A percentile compares a stretch with the other conserved stretches of the same genome.
phyloP scores from a whole-genome alignment of 2,888 invertebrate genomes.

The Petrophora chlorosata region DNA sequence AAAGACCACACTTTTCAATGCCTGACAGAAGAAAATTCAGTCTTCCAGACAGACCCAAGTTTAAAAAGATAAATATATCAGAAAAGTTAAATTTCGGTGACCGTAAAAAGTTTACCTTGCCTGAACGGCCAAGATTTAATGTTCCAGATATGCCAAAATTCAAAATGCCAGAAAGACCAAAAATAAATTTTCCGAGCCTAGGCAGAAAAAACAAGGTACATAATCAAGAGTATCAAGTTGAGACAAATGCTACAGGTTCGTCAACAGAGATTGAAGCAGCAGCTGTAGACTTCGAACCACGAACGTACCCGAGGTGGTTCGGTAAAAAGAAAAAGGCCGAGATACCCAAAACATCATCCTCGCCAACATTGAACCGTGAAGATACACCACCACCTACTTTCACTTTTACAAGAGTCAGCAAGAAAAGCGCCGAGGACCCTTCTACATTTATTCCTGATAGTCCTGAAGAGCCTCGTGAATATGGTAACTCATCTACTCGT shows the following conservation, averaged over 20 bases:
- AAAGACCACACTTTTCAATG: constrained; percentile 82
- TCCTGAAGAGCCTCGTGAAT: constrained; percentile 72
- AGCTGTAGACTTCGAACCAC: constrained; percentile 88
- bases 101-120: constrained; percentile 85
- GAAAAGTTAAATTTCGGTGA: constrained; percentile 82
- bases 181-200: constrained; percentile 86
- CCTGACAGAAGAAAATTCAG: constrained; percentile 86
- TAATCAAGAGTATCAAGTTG: constrained; percentile 59
- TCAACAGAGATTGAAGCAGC: constrained; percentile 69
- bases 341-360: constrained; percentile 78
- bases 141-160: constrained; percentile 83
- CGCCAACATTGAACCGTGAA: constrained; percentile 78
- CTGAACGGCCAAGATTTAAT: constrained; percentile 82
- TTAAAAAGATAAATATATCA: constrained; percentile 75
- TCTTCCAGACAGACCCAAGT: constrained; percentile 85
- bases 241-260: constrained; percentile 66
- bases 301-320: constrained; percentile 91
- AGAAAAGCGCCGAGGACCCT: constrained; percentile 76
- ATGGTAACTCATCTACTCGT: constrained; percentile 59
- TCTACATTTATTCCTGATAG: constrained; percentile 72
- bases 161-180: constrained; percentile 84
- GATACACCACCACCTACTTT: constrained; percentile 85
- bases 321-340: constrained; percentile 73
- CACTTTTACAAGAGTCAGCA: constrained; percentile 85
- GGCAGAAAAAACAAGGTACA: constrained; percentile 66